Evolutionary conservation across 2,888 invertebrate genomes (phyloP), one percentile per base, ranked within the genome.

Genomic region (Fabriciana adippe): DNA sequence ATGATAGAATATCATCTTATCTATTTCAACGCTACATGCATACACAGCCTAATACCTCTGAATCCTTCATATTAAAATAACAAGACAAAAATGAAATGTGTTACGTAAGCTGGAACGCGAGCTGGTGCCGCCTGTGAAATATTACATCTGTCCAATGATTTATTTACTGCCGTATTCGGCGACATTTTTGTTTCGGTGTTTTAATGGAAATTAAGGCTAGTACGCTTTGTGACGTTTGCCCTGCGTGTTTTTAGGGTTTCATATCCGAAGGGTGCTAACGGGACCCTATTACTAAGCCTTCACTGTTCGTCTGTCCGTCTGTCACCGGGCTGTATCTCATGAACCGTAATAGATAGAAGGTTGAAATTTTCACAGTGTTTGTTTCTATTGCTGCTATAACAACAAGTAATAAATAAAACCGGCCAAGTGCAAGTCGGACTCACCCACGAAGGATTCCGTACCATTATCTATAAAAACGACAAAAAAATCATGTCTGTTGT

Each of bases 61-160:
- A 45, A 65, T 63, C 56, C 64, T 62, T 67, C 69, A 71, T 69
- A 71, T 69, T 73, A 72, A 71, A 72, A 73, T 61, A 66, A 67
- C 67, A 70, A 69, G 71, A 72, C 73, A 75, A 70, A 75, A 74
- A 75, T 75, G 74, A 75, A 75, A 73, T 71, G 72, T 70, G 70
- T 72, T 68, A 71, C 67, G 69, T 54, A 65, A 72, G 65, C 67
- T 62, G 64, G 64, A 67, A 69, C 69, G 65, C 67, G 69, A 68
- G 65, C 68, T 53, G 55, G 70, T 62, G 66, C 74, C 74, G 64
- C 69, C 66, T 74, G 75, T 78, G 78, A 79, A 76, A 74, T 79
- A 79, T 80, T 76, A 73, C 80, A 78, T 76, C 77, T 79, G 77
- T 70, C 68, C 73, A 73, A 81, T 82, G 84, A 85, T 85, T 84